phyloP scores from a whole-genome alignment of 2,113 vertebrate genomes.

The Petroica traversi region DNA sequence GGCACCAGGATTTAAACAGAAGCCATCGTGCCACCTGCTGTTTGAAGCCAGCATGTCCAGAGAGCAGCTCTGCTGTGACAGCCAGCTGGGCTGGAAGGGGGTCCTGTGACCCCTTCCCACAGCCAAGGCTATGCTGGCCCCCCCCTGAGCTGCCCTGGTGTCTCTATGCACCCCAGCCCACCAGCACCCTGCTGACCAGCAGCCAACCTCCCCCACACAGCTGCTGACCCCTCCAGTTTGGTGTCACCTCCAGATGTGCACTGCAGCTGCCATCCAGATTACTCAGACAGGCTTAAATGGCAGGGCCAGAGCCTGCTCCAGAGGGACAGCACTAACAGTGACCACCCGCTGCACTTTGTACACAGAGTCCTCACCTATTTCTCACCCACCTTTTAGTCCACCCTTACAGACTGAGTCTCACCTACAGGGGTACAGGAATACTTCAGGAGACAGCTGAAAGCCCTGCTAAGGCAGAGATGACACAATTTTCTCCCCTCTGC shows the following conservation, averaged over 20 bases:
- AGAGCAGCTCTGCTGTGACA: neutral
- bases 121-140: neutral
- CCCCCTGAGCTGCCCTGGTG: rapidly evolving
- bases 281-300: neutral
- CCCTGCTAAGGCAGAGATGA: neutral
- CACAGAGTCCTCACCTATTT: neutral
- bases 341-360: rapidly evolving
- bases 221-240: neutral
- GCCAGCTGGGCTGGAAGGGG: neutral
- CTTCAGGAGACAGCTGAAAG: neutral
- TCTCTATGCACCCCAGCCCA: neutral
- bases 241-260: rapidly evolving
- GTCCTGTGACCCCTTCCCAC: neutral
- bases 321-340: neutral
- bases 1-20: neutral
- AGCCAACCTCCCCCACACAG: neutral
- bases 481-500: neutral
- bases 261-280: neutral
- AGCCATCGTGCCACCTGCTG: conserved; percentile 41
- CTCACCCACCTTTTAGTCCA: neutral
- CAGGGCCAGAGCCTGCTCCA: rapidly evolving
- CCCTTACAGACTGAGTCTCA: neutral
- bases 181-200: neutral
- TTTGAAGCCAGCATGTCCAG: neutral
- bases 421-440: rapidly evolving